Base-by-base conservation (phyloP, 2,888 invertebrate genomes). In the Hirtodrosophila cameraria region DNA sequence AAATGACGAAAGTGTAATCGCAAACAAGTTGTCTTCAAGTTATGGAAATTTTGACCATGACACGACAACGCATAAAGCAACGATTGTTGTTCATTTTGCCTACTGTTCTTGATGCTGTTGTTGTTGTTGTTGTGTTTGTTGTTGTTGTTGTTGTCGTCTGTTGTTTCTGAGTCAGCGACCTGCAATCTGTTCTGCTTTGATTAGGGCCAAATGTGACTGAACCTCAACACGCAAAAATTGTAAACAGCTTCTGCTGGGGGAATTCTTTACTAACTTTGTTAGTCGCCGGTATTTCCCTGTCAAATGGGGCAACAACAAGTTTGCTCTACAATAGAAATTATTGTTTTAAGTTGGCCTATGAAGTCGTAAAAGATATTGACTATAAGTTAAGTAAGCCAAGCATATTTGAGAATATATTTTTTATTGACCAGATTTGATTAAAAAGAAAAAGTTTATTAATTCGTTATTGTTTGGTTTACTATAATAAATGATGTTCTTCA, bases 11-110 rank as follows among this genome's bases (percentile, higher is more conserved):
- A 84, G 84, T 79, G 78, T 81, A 66, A 76, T 75, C 72, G 74
- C 65, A 50, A 72, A 33, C 53, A 61, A 58, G 59, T 71, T 62
- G 54, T 58, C 52, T 49, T 54, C 38, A 41, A 73, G 57, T 70
- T 78, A 78, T 82, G 82, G 75, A 82, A 75, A 82, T 82, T 75
- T 73, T 83, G 80, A 80, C 84, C 81, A 69, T 83, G 77, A 76
- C 62, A 74, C 71, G 64, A 60, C 57, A 33, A 42, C 57, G 38
- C 43, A 42, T 30, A 74, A 66, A 67, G 55, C 60, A 50, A 57
- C 48, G 52, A 49, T 70, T 65, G 45, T 50, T 46, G 48, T 65
- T 64, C 27, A 39, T n/a, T n/a, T n/a, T n/a, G n/a, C n/a, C n/a
- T n/a, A 35, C 45, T 58, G 36, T 16, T 53, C 46, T 55, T n/a